phyloP scores from a whole-genome alignment of 2,113 vertebrate genomes.

The Hirundichthys speculiger region DNA sequence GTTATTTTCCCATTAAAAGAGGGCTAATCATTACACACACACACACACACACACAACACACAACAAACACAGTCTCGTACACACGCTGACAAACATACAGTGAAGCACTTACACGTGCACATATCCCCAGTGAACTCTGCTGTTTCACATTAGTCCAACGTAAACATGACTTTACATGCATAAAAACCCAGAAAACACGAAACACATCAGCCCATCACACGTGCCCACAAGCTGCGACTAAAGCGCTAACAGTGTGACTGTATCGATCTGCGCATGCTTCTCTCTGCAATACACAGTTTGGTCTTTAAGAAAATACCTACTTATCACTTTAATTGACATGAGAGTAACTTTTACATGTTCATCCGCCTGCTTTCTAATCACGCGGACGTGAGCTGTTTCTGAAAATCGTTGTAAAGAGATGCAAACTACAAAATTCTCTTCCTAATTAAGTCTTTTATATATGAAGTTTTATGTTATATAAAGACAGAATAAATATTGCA shows the following conservation, averaged over 20 bases:
- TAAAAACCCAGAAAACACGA: neutral
- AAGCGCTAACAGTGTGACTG: constrained; percentile 35
- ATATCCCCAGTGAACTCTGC: constrained; percentile 6
- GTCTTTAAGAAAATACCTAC: constrained; percentile 30
- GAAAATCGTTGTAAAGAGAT: no score
- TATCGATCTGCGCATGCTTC: constrained; percentile 51
- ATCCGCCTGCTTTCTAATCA: neutral
- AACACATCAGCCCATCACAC: constrained; percentile 11
- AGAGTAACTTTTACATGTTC: constrained; percentile 9
- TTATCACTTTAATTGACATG: constrained; percentile 39
- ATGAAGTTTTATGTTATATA: no score
- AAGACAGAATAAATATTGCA: no score
- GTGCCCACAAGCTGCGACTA: constrained; percentile 47
- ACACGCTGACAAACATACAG: constrained; percentile 4
- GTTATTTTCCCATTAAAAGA: constrained; percentile 81
- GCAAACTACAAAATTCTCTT: no score
- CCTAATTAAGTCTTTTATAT: no score
- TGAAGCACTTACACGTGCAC: constrained; percentile 30
- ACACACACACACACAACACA: neutral
- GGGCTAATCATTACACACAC: constrained; percentile 75
- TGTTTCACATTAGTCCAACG: constrained; percentile 34
- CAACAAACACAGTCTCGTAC: constrained; percentile 11
- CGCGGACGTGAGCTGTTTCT: neutral
- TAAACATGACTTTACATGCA: constrained; percentile 39
- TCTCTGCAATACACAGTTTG: constrained; percentile 38